Evolutionary conservation across 2,113 vertebrate species (phyloP).

Genomic region (Pedetes capensis): DNA sequence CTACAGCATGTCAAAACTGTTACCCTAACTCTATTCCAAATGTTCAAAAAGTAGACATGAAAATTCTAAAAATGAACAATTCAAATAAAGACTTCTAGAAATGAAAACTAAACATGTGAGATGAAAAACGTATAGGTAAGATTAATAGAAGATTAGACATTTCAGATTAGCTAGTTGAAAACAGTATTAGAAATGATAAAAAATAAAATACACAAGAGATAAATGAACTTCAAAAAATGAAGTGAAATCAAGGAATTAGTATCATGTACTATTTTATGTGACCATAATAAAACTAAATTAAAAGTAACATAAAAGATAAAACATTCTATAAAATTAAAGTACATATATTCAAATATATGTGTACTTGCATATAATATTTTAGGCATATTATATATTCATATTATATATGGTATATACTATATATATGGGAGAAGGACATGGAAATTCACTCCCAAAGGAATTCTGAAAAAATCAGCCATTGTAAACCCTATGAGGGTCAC

Average conservation of each 20-base stretch:
- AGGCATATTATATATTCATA: not conserved
- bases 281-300: not conserved
- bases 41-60: not conserved
- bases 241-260: not conserved
- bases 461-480: too few species aligned
- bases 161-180: not conserved
- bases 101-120: not conserved
- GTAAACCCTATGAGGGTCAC: too few species aligned
- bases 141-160: not conserved
- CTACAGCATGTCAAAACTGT: too few species aligned
- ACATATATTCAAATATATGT: not conserved
- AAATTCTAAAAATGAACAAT: not conserved
- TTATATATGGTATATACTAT: not conserved
- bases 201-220: not conserved
- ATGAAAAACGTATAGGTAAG: not conserved
- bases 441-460: too few species aligned
- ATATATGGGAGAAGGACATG: too few species aligned
- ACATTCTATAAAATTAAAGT: not conserved
- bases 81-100: not conserved
- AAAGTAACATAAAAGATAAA: not conserved
- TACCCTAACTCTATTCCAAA: not conserved
- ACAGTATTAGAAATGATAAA: not conserved
- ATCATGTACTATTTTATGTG: not conserved
- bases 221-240: not conserved
- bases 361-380: too few species aligned